These are phyloP conservation scores for Coendou prehensilis DNA, from an alignment of 2,797 vertebrate genomes.

Conservation along the genomic window DNA sequence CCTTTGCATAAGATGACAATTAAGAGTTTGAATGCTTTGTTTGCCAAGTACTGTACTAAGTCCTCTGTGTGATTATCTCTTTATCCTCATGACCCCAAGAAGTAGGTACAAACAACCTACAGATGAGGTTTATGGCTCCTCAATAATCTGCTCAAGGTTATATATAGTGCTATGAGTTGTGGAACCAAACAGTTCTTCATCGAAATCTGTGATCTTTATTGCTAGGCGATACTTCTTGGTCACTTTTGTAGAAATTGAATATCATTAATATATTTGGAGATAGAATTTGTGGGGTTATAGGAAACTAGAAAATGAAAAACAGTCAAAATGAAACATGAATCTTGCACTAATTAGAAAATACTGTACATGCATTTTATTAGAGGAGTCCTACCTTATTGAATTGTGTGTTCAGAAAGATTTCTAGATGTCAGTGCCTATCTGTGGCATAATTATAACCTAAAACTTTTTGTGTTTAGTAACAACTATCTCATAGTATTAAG, in stretches of 20 bases:
- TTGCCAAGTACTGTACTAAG: not conserved
- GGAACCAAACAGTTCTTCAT: not conserved
- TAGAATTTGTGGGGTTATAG: slow-evolving; percentile 12
- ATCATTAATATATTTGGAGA: slow-evolving; percentile 27
- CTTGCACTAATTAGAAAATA: not conserved
- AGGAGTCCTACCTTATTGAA: not conserved
- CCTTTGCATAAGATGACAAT: slow-evolving; percentile 33
- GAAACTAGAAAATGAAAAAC: slow-evolving; percentile 62
- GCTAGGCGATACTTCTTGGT: not conserved
- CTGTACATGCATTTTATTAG: not conserved
- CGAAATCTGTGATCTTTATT: not conserved
- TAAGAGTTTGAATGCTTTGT: not conserved
- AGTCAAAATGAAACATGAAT: not conserved
- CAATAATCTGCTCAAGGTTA: slow-evolving; percentile 46
- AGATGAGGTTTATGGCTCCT: slow-evolving; percentile 47
- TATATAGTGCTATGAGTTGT: not conserved
- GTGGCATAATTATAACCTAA: not conserved
- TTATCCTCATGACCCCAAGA: not conserved
- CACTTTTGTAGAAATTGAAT: slow-evolving; percentile 6
- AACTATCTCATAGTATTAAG: not conserved
- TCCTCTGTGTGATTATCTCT: not conserved
- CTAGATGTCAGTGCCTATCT: not conserved
- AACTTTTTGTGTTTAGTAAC: not conserved
- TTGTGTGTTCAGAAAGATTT: slow-evolving; percentile 46
- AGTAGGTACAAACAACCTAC: not conserved